phyloP scores from a whole-genome alignment of 1,140 invertebrate genomes.

The Helicoverpa zea region DNA sequence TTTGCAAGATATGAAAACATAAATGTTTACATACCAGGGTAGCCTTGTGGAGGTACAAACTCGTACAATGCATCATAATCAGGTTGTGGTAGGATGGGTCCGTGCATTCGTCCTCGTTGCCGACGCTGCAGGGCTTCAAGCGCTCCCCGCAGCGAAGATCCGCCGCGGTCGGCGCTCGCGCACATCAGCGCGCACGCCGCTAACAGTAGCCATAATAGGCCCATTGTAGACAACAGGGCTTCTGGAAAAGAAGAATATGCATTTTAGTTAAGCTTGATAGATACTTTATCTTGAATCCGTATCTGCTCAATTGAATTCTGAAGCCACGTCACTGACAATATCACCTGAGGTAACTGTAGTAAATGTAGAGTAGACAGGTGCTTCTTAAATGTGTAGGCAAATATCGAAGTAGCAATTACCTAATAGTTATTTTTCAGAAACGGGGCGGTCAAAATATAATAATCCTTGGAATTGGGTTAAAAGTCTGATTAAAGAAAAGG shows the following conservation, averaged over 20 bases:
- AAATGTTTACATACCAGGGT: constrained; percentile 64
- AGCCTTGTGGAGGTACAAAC: constrained; percentile 74
- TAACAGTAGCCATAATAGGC: constrained; percentile 68
- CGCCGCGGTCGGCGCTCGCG: constrained; percentile 68
- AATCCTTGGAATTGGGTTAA: too few relatives aligned
- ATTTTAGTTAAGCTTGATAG: neutral
- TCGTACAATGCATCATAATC: constrained; percentile 80
- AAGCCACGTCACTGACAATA: too few relatives aligned
- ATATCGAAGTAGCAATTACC: too few relatives aligned
- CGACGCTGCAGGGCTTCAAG: constrained; percentile 83
- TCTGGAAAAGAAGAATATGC: constrained; percentile 27
- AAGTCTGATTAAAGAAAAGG: too few relatives aligned
- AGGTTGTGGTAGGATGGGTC: constrained; percentile 58
- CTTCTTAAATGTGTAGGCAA: too few relatives aligned
- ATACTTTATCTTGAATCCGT: too few relatives aligned
- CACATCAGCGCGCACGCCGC: constrained; percentile 63
- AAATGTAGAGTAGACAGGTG: too few relatives aligned
- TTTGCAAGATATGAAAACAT: neutral
- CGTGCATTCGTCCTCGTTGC: constrained; percentile 74
- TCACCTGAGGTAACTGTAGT: too few relatives aligned
- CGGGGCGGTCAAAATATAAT: too few relatives aligned
- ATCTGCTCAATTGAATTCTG: too few relatives aligned
- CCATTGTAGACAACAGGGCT: constrained; percentile 54
- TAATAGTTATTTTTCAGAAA: too few relatives aligned
- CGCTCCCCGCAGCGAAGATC: constrained; percentile 80